Evolutionary conservation across 2,888 invertebrate species (phyloP).

Genomic region (Troides helena): DNA sequence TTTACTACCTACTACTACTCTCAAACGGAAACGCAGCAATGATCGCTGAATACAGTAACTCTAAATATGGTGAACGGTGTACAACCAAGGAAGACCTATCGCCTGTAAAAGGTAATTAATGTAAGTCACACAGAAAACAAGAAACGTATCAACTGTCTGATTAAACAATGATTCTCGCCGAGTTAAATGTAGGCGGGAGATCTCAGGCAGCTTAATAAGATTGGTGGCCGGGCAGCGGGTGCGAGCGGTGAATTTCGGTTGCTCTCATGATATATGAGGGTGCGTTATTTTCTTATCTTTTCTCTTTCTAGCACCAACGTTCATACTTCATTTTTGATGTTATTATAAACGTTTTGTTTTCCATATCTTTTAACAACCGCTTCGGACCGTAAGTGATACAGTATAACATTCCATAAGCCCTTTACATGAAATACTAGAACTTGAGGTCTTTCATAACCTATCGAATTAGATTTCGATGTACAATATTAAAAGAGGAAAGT

Average conservation of each 20-base stretch:
- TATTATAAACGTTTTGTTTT: conserved; percentile 76
- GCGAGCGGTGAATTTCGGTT: conserved; percentile 71
- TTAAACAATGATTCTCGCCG: conserved; percentile 39
- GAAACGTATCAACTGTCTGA: conserved; percentile 24
- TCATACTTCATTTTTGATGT: conserved; percentile 74
- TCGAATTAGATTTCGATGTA: conserved; percentile 41
- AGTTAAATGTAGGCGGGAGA: conserved; percentile 70
- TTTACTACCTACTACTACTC: too few relatives aligned
- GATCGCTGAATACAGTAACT: too few relatives aligned
- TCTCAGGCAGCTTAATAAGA: conserved; percentile 68
- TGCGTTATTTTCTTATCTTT: conserved; percentile 80
- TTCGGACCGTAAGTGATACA: conserved; percentile 63
- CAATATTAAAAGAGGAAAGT: conserved; percentile 44
- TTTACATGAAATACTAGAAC: too few relatives aligned
- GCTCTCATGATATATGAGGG: conserved; percentile 79
- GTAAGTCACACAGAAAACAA: not conserved
- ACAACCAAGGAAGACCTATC: not conserved
- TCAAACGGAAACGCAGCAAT: too few relatives aligned
- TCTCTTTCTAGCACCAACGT: conserved; percentile 76
- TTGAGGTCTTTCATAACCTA: conserved; percentile 35
- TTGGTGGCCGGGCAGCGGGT: conserved; percentile 62
- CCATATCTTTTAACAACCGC: conserved; percentile 70
- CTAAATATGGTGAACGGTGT: not conserved
- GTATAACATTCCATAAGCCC: too few relatives aligned
- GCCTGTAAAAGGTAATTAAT: not conserved